Evolutionary conservation across 2,888 invertebrate genomes (phyloP).

Genomic region (Heterodera filipjevi): DNA sequence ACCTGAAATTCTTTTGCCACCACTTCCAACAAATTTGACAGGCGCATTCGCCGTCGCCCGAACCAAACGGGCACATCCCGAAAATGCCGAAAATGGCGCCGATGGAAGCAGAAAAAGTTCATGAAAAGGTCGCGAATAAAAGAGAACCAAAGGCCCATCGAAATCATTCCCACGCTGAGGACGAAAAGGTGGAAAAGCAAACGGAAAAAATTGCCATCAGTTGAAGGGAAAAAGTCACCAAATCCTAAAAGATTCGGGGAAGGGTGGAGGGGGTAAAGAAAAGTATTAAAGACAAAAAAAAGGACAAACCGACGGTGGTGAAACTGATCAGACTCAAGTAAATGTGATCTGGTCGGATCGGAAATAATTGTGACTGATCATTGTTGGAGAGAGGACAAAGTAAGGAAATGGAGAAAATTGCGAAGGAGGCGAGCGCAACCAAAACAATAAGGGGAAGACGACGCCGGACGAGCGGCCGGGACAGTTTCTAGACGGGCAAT

Average conservation of each 20-base stretch:
- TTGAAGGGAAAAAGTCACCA: conserved; percentile 46
- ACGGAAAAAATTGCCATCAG: conserved; percentile 31
- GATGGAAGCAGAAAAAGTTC: conserved; percentile 37
- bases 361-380: neutral
- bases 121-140: conserved; percentile 8
- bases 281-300: too few species aligned
- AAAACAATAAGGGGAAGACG: conserved; percentile 1
- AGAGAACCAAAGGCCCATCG: conserved; percentile 48
- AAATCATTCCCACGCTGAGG: conserved; percentile 48
- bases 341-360: neutral
- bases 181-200: conserved; percentile 41
- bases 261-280: too few species aligned
- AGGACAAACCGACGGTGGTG: conserved; percentile 43
- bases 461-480: neutral
- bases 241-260: conserved; percentile 34
- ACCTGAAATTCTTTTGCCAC: conserved; percentile 52
- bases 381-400: neutral
- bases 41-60: conserved; percentile 47
- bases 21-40: conserved; percentile 48
- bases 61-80: conserved; percentile 42
- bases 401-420: neutral
- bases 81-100: conserved; percentile 44
- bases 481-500: neutral
- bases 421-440: neutral
- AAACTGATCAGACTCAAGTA: conserved; percentile 51